Percentiles rank a stretch among this genome's conserved stretches.
These are phyloP conservation scores for Temnothorax longispinosus DNA, from an alignment of 1,140 invertebrate species.

Conservation along the genomic window DNA sequence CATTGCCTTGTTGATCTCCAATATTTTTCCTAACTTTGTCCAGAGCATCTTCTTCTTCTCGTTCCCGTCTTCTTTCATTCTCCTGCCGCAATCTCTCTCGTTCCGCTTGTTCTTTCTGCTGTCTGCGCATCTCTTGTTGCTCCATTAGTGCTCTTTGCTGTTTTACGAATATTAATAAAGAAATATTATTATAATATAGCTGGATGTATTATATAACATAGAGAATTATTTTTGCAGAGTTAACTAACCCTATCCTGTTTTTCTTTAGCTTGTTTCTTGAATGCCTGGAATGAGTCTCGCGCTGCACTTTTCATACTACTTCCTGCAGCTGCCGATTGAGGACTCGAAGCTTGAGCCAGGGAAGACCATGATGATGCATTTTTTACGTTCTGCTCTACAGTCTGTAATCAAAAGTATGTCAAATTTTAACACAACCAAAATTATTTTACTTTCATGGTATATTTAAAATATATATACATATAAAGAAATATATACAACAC, in stretches of 20 bases:
- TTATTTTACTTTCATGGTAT: neutral
- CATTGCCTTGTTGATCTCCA: conserved; percentile 81
- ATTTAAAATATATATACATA: neutral
- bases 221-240: neutral
- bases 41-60: conserved; percentile 93
- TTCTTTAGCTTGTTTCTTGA: conserved; percentile 98
- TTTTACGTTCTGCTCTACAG: conserved; percentile 91
- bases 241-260: conserved; percentile 92
- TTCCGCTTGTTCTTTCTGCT: conserved; percentile 93
- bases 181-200: conserved; percentile 23
- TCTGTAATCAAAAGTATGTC: conserved; percentile 67
- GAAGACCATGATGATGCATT: conserved; percentile 97
- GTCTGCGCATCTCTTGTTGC: conserved; percentile 90
- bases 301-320: conserved; percentile 87
- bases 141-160: conserved; percentile 93
- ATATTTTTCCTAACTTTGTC: conserved; percentile 89
- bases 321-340: conserved; percentile 86
- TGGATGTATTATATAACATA: neutral
- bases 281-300: conserved; percentile 91
- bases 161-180: conserved; percentile 14
- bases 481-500: neutral
- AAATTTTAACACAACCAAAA: neutral
- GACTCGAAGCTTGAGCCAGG: conserved; percentile 92
- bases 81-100: conserved; percentile 92
- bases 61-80: conserved; percentile 91